Conservation (phyloP, 2,888 invertebrate species). For the Agapetus fuscipes region DNA sequence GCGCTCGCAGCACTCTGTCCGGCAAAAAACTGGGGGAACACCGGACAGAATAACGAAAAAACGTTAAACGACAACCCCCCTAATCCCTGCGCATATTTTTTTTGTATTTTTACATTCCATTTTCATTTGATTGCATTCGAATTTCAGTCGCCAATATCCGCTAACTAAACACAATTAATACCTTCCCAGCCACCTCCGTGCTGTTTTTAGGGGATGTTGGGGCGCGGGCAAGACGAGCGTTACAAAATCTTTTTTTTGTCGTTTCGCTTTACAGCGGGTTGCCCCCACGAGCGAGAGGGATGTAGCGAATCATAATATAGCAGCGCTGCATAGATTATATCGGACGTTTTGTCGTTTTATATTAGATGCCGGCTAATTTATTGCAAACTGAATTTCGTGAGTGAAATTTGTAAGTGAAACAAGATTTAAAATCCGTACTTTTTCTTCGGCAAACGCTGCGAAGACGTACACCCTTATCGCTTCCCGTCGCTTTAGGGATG, state of each 20-base stretch:
- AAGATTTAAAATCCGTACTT: conserved; percentile 17
- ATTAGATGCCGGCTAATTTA: conserved; percentile 47
- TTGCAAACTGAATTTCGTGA: conserved; percentile 41
- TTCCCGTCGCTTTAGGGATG: conserved; percentile 7
- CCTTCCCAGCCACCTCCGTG: conserved; percentile 19
- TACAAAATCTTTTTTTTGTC: conserved; percentile 8
- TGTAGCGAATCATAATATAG: conserved; percentile 24
- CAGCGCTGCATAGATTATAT: conserved; percentile 21
- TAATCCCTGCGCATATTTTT: conserved; percentile 6
- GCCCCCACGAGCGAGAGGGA: conserved; percentile 29
- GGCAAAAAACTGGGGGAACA: too few species aligned
- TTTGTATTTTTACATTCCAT: conserved; percentile 17
- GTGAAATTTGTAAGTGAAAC: conserved; percentile 22
- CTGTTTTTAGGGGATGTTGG: too few species aligned
- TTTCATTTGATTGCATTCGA: conserved; percentile 21
- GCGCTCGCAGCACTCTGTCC: too few species aligned
- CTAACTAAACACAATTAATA: conserved; percentile 52
- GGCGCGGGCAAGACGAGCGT: too few species aligned
- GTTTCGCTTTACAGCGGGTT: conserved; percentile 4
- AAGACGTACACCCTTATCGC: background rate
- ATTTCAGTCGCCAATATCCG: conserved; percentile 47
- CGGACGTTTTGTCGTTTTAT: conserved; percentile 46
- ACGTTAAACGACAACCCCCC: conserved; percentile 1
- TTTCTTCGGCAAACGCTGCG: conserved; percentile 13
- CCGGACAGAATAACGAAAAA: too few species aligned